phyloP scores from a whole-genome alignment of 2,888 invertebrate genomes.

The Synanthedon vespiformis region DNA sequence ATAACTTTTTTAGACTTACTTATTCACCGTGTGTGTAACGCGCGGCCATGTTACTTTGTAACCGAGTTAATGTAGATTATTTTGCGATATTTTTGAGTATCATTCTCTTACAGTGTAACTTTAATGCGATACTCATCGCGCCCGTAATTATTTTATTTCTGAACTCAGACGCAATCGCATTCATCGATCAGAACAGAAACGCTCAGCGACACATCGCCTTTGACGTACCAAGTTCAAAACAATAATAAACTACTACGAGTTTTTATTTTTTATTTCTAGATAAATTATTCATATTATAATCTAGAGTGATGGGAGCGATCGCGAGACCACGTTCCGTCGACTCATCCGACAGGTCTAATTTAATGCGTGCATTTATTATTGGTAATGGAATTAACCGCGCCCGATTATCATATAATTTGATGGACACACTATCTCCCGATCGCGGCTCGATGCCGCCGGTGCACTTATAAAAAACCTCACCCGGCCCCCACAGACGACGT shows the following conservation, averaged over 20 bases:
- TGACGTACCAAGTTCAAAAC: slow-evolving; percentile 56
- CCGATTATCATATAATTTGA: slow-evolving; percentile 71
- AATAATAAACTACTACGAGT: slow-evolving; percentile 50
- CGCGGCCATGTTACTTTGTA: background rate
- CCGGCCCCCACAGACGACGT: slow-evolving; percentile 40
- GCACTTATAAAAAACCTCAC: slow-evolving; percentile 45
- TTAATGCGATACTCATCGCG: slow-evolving; percentile 22
- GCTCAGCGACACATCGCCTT: slow-evolving; percentile 38
- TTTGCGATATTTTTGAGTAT: background rate
- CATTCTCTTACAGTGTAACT: slow-evolving; percentile 1
- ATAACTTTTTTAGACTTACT: too few species aligned
- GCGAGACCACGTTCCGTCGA: slow-evolving; percentile 50
- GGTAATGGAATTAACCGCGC: slow-evolving; percentile 67
- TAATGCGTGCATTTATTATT: slow-evolving; percentile 71
- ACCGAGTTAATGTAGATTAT: background rate
- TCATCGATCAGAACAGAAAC: slow-evolving; percentile 27
- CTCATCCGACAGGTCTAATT: slow-evolving; percentile 67
- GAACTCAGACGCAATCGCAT: slow-evolving; percentile 32
- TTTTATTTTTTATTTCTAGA: slow-evolving; percentile 53
- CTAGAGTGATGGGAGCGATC: slow-evolving; percentile 59
- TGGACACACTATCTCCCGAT: slow-evolving; percentile 65
- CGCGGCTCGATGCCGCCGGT: slow-evolving; percentile 52
- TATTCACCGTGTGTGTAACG: too few species aligned
- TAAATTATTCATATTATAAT: slow-evolving; percentile 70
- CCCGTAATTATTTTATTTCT: slow-evolving; percentile 27